A percentile compares a stretch with the other conserved stretches of the same genome.
Evolutionary conservation across 2,888 invertebrate genomes (phyloP).

Genomic region (Drosophila mercatorum): DNA sequence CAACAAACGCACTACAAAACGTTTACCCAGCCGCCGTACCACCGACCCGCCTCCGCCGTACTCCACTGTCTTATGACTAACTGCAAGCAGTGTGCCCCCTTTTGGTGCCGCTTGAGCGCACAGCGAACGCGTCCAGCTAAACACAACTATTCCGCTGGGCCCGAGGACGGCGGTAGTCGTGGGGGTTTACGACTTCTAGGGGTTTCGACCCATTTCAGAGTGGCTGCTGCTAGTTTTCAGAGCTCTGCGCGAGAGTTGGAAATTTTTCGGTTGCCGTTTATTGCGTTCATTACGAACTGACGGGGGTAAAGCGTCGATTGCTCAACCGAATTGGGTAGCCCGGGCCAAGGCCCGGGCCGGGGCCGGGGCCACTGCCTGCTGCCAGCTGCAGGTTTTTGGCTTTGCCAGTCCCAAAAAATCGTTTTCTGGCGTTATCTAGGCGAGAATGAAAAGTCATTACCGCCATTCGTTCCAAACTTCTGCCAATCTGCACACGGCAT

Average conservation of each 20-base stretch:
- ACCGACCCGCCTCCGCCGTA: constrained; percentile 6
- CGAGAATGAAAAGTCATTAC: constrained; percentile 82
- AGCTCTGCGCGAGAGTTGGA: constrained; percentile 61
- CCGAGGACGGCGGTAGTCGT: too few species aligned
- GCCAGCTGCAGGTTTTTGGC: constrained; percentile 33
- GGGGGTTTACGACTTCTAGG: constrained; percentile 15
- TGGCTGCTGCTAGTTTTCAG: constrained; percentile 22
- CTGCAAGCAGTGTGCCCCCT: constrained; percentile 50
- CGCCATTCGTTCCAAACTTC: constrained; percentile 75
- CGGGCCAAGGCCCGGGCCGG: background rate
- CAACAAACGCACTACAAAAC: constrained; percentile 80
- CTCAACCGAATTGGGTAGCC: constrained; percentile 5
- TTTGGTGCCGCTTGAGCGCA: constrained; percentile 64
- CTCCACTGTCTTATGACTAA: constrained; percentile 69
- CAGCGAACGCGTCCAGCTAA: constrained; percentile 34
- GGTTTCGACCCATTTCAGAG: constrained; percentile 22
- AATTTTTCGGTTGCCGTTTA: constrained; percentile 79
- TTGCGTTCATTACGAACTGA: constrained; percentile 72
- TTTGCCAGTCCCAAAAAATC: constrained; percentile 41
- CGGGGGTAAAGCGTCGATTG: constrained; percentile 13
- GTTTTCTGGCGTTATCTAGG: constrained; percentile 71
- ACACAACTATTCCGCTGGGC: constrained; percentile 8
- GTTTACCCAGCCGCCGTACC: constrained; percentile 28
- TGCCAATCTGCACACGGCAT: constrained; percentile 51
- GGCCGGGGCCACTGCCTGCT: background rate